Conservation (phyloP, 2,888 invertebrate genomes). For the Phengaris arion region DNA sequence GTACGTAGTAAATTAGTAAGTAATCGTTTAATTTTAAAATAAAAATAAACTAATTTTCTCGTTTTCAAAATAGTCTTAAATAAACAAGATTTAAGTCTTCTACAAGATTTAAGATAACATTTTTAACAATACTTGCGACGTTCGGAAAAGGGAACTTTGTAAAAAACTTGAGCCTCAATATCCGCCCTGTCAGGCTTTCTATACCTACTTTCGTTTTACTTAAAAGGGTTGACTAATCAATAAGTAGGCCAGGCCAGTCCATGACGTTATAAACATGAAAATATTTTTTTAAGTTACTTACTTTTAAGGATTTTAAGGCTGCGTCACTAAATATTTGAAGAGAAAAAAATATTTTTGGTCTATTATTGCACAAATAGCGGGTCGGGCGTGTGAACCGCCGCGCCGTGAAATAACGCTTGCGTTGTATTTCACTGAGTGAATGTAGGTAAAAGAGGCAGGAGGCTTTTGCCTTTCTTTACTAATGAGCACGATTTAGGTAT, state of each 20-base stretch:
- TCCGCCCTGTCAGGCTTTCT: neutral
- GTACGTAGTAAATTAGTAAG: no score
- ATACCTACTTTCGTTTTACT: slow-evolving; percentile 2
- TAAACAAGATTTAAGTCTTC: neutral
- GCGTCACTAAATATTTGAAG: no score
- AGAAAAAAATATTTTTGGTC: no score
- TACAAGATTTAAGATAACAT: neutral
- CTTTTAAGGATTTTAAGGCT: neutral
- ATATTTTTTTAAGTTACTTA: neutral
- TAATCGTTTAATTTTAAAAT: neutral
- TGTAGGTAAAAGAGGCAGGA: no score
- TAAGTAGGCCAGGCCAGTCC: neutral
- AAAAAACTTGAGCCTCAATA: neutral
- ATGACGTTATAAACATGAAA: neutral
- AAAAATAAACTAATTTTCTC: neutral
- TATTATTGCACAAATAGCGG: no score
- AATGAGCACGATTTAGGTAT: no score
- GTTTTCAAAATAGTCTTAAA: neutral
- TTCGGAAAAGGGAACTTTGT: neutral
- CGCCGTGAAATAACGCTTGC: neutral
- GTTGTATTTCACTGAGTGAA: neutral
- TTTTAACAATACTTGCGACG: neutral
- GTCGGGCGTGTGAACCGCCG: neutral
- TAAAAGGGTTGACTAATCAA: neutral
- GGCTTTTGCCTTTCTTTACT: no score